These are phyloP conservation scores for Cryptophagus acutangulus DNA, from an alignment of 2,888 invertebrate species.

Conservation along the genomic window DNA sequence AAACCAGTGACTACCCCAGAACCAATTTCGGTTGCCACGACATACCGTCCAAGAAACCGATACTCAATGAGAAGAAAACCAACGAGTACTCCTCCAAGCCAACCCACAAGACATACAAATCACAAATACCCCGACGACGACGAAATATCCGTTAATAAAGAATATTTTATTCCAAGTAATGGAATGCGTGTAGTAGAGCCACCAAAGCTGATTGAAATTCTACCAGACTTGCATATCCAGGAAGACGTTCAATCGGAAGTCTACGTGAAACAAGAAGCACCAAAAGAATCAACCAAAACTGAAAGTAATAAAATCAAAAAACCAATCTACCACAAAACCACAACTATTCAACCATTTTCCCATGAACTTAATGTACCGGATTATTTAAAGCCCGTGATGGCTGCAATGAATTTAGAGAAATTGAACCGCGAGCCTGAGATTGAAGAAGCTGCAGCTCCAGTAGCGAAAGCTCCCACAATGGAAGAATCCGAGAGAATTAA, in stretches of 20 bases:
- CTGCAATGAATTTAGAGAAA: slow-evolving; percentile 32
- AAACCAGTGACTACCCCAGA: slow-evolving; percentile 36
- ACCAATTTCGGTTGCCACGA: slow-evolving; percentile 17
- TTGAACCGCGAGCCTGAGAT: slow-evolving; percentile 14
- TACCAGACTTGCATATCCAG: slow-evolving; percentile 18
- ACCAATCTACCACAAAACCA: slow-evolving; percentile 8
- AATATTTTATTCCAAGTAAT: slow-evolving; percentile 16
- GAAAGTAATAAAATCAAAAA: slow-evolving; percentile 4
- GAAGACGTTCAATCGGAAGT: slow-evolving; percentile 23
- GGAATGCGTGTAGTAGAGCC: slow-evolving; percentile 30
- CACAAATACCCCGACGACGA: slow-evolving; percentile 38
- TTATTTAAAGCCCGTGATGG: slow-evolving; percentile 31
- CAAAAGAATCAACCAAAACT: slow-evolving; percentile 11
- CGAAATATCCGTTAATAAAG: slow-evolving; percentile 10
- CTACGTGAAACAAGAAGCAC: slow-evolving; percentile 13
- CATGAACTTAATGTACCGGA: slow-evolving; percentile 30
- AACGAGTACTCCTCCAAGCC: slow-evolving; percentile 21
- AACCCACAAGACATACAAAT: slow-evolving; percentile 31
- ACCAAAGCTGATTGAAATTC: slow-evolving; percentile 27
- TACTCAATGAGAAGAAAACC: slow-evolving; percentile 19
- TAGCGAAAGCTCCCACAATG: slow-evolving; percentile 9
- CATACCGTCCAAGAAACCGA: slow-evolving; percentile 42
- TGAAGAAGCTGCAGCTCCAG: slow-evolving; percentile 10
- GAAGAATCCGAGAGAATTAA: slow-evolving; percentile 35
- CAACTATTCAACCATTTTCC: slow-evolving; percentile 21